Evolutionary conservation across 2,888 invertebrate species (phyloP), one percentile per base, ranked within the genome.

Genomic region (Sarcophaga subvicina): DNA sequence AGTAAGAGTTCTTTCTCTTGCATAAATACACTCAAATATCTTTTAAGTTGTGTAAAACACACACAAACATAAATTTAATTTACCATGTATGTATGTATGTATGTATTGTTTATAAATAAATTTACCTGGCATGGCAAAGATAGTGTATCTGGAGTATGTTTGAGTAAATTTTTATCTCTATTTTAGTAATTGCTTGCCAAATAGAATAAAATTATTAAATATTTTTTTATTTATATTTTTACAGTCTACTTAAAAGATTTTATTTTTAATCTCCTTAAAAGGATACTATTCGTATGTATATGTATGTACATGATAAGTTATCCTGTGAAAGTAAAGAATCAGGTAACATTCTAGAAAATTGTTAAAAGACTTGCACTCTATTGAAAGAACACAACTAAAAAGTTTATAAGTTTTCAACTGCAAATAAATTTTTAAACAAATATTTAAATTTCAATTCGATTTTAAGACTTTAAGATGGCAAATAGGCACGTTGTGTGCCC

Each of bases 131-230:
- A 54, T 54, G 17, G 3, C 14, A 54, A 54, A 54, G 17, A 54
- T 54, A 54, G 12, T 54, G 17, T 54, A 17, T 54, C 17, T 12
- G 14, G 14, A 49, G 37, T 37, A 37, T 37, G 14, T 54, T 17
- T 1, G 17, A 54, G 5, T 54, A 14, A 54, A 54, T 54, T 54
- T 54, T 12, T 54, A 54, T 17, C 54, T 71, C 17, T 63, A 63
- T 75, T 66, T 45, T 73, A 73, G 17, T 66, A 45, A 54, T 54
- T 37, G 37, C 37, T 37, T 37, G 37, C 12, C 54, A 54, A 54
- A 54, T 12, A 14, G 12, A 12, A 54, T 60, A 45, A 49, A 49
- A 45, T 70, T 22, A 49, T 20, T 12, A 70, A 70, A 49, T 49
- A 45, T 20, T 11, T 8, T 11, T 8, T 8, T 70, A 14, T 49